phyloP scores from a whole-genome alignment of 1,140 invertebrate species.

The Orius insidiosus region DNA sequence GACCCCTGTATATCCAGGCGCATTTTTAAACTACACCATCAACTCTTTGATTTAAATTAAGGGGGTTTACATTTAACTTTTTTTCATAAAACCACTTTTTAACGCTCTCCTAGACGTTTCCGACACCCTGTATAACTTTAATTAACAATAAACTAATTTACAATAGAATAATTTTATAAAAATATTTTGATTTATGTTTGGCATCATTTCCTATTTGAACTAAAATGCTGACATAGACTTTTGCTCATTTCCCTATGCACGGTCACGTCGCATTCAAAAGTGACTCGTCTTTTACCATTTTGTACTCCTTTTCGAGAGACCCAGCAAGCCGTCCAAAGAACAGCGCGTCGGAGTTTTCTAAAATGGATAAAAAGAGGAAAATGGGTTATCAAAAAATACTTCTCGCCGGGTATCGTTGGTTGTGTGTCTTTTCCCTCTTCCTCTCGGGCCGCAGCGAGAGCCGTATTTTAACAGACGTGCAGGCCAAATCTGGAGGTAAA shows the following conservation, averaged over 20 bases:
- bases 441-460: slow-evolving; percentile 22
- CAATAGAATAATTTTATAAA: background rate
- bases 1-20: no score
- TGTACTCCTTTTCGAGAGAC: slow-evolving; percentile 12
- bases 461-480: slow-evolving; percentile 27
- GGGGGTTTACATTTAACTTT: no score
- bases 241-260: slow-evolving; percentile 27
- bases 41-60: no score
- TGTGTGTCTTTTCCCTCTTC: slow-evolving; percentile 22
- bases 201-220: background rate
- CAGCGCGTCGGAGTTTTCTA: slow-evolving; percentile 12
- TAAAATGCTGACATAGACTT: slow-evolving; percentile 5
- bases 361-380: slow-evolving; percentile 1
- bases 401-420: background rate
- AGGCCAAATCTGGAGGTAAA: slow-evolving; percentile 26
- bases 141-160: background rate
- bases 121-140: background rate
- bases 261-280: slow-evolving; percentile 26
- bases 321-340: slow-evolving; percentile 15
- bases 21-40: no score
- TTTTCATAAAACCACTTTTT: no score
- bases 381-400: background rate
- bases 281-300: slow-evolving; percentile 15
- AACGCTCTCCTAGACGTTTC: no score
- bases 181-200: background rate